These are phyloP conservation scores for Proisotoma minuta DNA, from an alignment of 2,888 invertebrate species.

Conservation along the genomic window DNA sequence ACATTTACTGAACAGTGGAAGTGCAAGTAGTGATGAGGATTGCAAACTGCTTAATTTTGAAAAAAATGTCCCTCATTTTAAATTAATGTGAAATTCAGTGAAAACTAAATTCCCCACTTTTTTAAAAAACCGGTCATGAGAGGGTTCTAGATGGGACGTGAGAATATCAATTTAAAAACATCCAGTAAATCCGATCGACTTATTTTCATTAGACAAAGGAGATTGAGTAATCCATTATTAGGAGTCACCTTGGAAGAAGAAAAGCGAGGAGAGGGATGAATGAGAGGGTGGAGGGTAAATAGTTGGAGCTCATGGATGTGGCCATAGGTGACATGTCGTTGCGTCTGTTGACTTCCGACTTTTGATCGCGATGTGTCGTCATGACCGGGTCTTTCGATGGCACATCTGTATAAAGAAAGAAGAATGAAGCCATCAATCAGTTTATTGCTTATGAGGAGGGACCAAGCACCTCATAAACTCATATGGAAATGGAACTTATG, in stretches of 20 bases:
- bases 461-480: constrained; percentile 16
- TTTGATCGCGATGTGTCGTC: constrained; percentile 38
- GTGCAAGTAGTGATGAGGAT: neutral
- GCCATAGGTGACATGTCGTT: constrained; percentile 35
- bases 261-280: constrained; percentile 1
- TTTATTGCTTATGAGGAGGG: constrained; percentile 24
- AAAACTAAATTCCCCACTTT: no score
- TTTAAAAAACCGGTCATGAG: no score
- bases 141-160: neutral
- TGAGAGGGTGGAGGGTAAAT: neutral
- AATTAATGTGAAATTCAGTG: no score
- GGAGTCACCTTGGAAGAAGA: constrained; percentile 10
- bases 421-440: constrained; percentile 34
- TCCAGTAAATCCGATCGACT: constrained; percentile 1
- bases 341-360: constrained; percentile 34
- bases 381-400: constrained; percentile 33
- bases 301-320: constrained; percentile 2
- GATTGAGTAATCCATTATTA: neutral
- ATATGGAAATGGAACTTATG: neutral
- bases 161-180: neutral
- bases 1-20: neutral
- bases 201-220: constrained; percentile 7
- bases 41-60: neutral
- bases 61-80: no score
- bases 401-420: constrained; percentile 40